phyloP scores from a whole-genome alignment of 2,797 vertebrate genomes.

The Argyrosomus regius region DNA sequence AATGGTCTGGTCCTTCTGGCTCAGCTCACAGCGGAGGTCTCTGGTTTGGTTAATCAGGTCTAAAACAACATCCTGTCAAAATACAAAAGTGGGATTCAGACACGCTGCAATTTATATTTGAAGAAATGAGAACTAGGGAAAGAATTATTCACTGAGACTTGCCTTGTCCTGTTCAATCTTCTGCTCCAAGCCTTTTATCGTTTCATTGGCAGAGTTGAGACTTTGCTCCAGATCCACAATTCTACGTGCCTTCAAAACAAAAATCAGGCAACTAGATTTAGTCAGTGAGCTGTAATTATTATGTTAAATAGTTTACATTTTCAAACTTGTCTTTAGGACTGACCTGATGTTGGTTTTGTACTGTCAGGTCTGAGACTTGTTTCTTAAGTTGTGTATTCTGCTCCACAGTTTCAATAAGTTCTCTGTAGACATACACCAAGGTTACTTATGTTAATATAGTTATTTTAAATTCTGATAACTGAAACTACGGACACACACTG shows the following conservation, averaged over 20 bases:
- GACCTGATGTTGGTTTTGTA: constrained; percentile 90
- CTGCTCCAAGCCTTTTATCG: constrained; percentile 86
- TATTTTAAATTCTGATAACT: constrained; percentile 7
- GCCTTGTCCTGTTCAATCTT: constrained; percentile 92
- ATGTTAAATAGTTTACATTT: not conserved
- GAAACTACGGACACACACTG: not conserved
- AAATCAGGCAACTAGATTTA: constrained; percentile 18
- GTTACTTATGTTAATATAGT: constrained; percentile 5
- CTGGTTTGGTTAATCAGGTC: constrained; percentile 93
- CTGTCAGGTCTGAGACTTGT: constrained; percentile 83
- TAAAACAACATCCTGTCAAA: constrained; percentile 89
- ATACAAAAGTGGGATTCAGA: constrained; percentile 30
- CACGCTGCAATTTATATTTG: not conserved
- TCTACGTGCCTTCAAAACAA: constrained; percentile 59
- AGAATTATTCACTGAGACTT: constrained; percentile 36
- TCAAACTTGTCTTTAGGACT: constrained; percentile 29
- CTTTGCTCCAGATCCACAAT: constrained; percentile 81
- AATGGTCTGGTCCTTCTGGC: constrained; percentile 88
- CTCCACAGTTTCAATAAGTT: constrained; percentile 87
- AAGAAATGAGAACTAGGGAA: not conserved
- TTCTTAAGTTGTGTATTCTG: constrained; percentile 88
- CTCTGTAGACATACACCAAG: constrained; percentile 78
- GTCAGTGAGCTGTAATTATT: not conserved
- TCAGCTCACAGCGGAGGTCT: constrained; percentile 88
- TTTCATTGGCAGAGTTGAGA: constrained; percentile 80